Evolutionary conservation across 2,113 vertebrate species (phyloP).

Genomic region (Etia nguti): DNA sequence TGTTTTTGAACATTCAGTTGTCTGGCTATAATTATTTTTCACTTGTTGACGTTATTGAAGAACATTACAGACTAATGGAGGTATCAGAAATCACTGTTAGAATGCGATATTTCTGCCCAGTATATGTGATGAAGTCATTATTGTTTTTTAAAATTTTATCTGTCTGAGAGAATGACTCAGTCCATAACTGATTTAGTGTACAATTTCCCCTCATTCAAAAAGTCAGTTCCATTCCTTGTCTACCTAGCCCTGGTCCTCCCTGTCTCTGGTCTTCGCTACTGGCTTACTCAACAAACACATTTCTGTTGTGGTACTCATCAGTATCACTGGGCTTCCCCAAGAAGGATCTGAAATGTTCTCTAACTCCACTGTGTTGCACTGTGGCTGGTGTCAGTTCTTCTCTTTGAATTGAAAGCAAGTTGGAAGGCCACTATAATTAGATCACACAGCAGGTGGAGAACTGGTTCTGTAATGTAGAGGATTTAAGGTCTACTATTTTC

Average conservation of each 20-base stretch:
- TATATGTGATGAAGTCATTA: background rate
- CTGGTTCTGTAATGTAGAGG: background rate
- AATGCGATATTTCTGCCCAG: background rate
- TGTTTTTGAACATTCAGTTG: background rate
- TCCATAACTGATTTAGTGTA: background rate
- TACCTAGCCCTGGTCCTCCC: background rate
- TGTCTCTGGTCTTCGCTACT: background rate
- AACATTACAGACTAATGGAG: background rate
- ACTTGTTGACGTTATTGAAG: background rate
- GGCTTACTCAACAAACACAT: background rate
- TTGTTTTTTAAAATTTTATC: background rate
- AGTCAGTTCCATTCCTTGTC: fast-evolving
- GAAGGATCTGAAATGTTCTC: background rate
- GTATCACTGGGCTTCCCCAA: background rate
- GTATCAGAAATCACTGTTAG: background rate
- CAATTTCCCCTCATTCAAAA: background rate
- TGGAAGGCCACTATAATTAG: background rate
- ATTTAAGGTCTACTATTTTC: background rate
- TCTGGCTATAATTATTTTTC: background rate
- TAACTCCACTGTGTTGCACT: fast-evolving
- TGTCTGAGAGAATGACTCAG: background rate
- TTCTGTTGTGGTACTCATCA: background rate
- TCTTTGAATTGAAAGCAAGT: too few species aligned
- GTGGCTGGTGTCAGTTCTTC: background rate
- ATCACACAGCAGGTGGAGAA: background rate